Conservation (phyloP, 2,113 vertebrate genomes). For the Tetraodon nigroviridis region DNA sequence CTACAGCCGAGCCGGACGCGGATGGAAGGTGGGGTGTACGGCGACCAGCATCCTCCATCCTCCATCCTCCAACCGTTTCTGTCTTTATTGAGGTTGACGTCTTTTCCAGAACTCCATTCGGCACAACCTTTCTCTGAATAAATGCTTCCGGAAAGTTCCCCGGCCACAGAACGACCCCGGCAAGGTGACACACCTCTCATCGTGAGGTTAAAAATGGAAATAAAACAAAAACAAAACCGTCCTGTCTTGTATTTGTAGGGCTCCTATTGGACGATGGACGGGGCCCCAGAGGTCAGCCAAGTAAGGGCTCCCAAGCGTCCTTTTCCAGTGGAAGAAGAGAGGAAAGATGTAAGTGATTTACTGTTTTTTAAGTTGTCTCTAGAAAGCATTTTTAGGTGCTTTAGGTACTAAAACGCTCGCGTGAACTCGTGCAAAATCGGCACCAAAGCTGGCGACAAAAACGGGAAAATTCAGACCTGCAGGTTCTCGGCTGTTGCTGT, state of each 20-base stretch:
- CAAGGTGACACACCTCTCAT: conserved; percentile 76
- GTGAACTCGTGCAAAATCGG: too few species aligned
- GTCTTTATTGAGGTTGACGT: neutral
- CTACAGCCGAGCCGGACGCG: conserved; percentile 89
- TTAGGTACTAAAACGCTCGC: too few species aligned
- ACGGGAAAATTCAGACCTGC: neutral
- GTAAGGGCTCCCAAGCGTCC: conserved; percentile 81
- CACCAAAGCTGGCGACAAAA: neutral
- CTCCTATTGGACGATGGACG: conserved; percentile 97
- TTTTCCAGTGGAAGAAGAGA: conserved; percentile 80
- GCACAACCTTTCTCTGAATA: conserved; percentile 95
- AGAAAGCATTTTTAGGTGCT: too few species aligned
- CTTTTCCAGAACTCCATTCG: conserved; percentile 90
- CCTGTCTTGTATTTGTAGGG: conserved; percentile 74
- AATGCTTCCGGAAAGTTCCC: conserved; percentile 96
- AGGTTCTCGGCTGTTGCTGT: neutral
- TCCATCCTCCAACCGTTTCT: conserved; percentile 2
- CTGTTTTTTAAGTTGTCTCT: neutral
- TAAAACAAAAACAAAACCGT: too few species aligned
- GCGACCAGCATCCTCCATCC: neutral
- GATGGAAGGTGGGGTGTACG: conserved; percentile 84
- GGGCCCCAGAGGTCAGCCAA: conserved; percentile 72
- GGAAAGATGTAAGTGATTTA: conserved; percentile 19
- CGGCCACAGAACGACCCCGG: conserved; percentile 92
- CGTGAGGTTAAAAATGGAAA: neutral